Conservation (phyloP, 2,888 invertebrate genomes). For the Bombylius major region DNA sequence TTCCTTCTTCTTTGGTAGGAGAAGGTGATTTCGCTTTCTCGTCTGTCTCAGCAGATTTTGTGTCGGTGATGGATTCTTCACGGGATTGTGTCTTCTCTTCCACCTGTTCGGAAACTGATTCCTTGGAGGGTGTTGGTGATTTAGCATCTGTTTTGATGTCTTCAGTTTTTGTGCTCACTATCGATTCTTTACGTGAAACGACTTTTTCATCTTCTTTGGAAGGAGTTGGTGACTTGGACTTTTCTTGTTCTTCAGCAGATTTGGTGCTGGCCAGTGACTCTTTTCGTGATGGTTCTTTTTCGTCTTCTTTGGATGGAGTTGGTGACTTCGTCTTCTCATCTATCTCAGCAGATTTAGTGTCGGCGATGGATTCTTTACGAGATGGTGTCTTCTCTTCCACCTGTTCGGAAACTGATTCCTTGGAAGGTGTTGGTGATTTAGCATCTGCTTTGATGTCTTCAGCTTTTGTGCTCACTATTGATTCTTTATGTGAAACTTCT, state of each 20-base stretch:
- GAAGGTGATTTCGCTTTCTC: conserved; percentile 7
- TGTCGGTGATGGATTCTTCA: neutral
- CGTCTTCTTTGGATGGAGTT: conserved; percentile 19
- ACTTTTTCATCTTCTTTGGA: no score
- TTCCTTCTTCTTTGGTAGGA: conserved; percentile 18
- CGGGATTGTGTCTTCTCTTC: conserved; percentile 7
- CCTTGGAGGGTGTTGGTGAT: neutral
- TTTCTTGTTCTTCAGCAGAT: neutral
- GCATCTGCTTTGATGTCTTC: conserved; percentile 15
- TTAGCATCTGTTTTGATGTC: neutral
- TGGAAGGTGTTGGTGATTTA: conserved; percentile 11
- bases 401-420: conserved; percentile 3
- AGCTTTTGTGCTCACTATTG: neutral
- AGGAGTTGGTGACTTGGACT: no score
- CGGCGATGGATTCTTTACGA: no score
- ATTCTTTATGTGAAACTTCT: neutral
- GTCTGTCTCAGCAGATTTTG: neutral
- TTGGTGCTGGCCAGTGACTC: conserved; percentile 18
- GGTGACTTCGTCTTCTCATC: conserved; percentile 13
- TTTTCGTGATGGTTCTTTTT: conserved; percentile 18
- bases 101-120: no score
- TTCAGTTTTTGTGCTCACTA: neutral
- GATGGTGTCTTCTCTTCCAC: no score
- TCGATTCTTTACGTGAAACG: no score
- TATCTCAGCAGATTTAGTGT: no score